Base-by-base conservation (phyloP, 1,140 invertebrate genomes). In the Plectrocnemia conspersa region DNA sequence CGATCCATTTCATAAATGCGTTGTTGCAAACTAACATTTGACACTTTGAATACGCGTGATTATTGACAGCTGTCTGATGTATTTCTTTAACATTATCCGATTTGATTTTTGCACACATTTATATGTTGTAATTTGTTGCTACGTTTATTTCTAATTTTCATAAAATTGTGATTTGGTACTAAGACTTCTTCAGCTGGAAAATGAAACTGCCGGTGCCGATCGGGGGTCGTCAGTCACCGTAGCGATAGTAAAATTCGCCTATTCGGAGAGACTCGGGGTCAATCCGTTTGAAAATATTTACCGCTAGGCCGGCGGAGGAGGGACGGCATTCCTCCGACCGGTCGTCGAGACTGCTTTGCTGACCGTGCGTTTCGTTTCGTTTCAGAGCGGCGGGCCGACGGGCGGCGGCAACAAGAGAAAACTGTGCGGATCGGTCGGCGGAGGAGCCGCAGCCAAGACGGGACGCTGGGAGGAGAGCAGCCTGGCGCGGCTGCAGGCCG, bases 381-480 rank as follows among this genome's bases (percentile, higher is more conserved):
- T 59, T 48, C 54, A 62, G 60, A 62, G 59, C 56, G 52, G 41
- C 46, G 60, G 53, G 22, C 45, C 53, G 56, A 56, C 57, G 54
- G 54, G 59, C 52, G 33, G 27, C 47, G 47, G 48, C 23, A 32
- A 18, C 21, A 41, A 49, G 21, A 18, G 29, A 69, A 71, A 69
- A 69, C 64, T 71, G 73, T 73, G 66, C 69, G 70, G 67, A 68
- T 65, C 65, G 65, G 70, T 68, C 64, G 69, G 70, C 63, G 55
- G 50, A 1, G 70, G 65, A 0, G 15, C 23, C 63, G 72, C 68
- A 61, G 72, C 67, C 63, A 76, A 75, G 59, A 68, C 68, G 59
- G 72, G 71, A 56, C 72, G 73, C 66, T 76, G 72, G 72, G 74
- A 76, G 63, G 72, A 76, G 60, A 74, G 71, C 25, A 73, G 71